Evolutionary conservation across 2,888 invertebrate species (phyloP).

Genomic region (Yponomeuta evonymella): DNA sequence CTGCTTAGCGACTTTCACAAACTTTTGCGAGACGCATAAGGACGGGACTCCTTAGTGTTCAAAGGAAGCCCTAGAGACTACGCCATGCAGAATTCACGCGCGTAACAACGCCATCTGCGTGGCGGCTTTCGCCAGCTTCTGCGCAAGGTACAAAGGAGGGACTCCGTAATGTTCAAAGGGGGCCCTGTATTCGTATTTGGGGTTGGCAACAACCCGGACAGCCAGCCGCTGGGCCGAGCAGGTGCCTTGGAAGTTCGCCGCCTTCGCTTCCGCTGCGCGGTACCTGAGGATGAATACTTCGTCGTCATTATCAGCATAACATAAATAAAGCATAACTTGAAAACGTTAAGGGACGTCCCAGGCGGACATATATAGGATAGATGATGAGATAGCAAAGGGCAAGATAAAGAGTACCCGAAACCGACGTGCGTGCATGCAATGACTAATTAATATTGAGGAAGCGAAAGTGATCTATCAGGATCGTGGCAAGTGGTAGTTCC

Average conservation of each 20-base stretch:
- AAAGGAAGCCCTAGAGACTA: constrained; percentile 20
- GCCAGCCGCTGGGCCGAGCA: constrained; percentile 41
- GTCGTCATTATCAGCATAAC: too few relatives aligned
- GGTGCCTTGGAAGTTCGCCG: constrained; percentile 28
- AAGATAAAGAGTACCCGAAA: too few relatives aligned
- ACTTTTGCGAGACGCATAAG: background rate
- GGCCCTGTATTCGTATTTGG: constrained; percentile 43
- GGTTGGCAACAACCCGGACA: constrained; percentile 34
- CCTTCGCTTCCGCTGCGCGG: constrained; percentile 36
- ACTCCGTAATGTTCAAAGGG: constrained; percentile 40
- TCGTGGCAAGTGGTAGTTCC: too few relatives aligned
- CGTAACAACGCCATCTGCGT: background rate
- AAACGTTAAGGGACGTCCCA: too few relatives aligned
- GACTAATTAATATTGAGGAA: too few relatives aligned
- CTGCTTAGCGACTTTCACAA: background rate
- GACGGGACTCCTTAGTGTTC: background rate
- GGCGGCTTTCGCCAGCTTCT: constrained; percentile 24
- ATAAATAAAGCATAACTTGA: too few relatives aligned
- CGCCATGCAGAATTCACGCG: constrained; percentile 30
- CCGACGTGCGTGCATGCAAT: too few relatives aligned
- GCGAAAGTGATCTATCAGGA: too few relatives aligned
- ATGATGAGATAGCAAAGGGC: too few relatives aligned
- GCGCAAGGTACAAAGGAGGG: constrained; percentile 41
- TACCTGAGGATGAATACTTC: constrained; percentile 33
- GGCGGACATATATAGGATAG: too few relatives aligned